Conservation (phyloP, 2,888 invertebrate genomes). For the Halictus ligatus region DNA sequence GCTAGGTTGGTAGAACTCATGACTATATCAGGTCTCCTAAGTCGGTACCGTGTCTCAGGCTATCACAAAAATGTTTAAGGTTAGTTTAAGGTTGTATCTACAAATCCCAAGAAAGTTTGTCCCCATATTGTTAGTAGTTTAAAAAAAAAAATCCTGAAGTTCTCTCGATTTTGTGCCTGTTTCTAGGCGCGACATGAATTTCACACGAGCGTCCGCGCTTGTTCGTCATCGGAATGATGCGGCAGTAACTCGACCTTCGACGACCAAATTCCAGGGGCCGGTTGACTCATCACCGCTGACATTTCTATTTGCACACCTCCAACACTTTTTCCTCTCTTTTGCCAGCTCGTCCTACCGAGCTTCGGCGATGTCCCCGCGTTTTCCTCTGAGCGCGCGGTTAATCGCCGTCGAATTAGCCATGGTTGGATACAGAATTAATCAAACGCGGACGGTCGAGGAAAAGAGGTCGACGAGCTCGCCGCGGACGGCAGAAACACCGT, state of each 20-base stretch:
- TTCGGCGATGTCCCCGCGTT: neutral
- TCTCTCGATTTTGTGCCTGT: neutral
- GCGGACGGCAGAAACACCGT: neutral
- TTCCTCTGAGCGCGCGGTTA: constrained; percentile 46
- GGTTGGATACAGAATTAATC: constrained; percentile 67
- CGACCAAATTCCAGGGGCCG: neutral
- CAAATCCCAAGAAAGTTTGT: too few relatives aligned
- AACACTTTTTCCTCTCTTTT: neutral
- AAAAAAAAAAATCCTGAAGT: too few relatives aligned
- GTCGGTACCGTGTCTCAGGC: too few relatives aligned
- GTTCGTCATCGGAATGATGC: neutral
- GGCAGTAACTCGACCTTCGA: neutral
- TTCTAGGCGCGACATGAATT: neutral
- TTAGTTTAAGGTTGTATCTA: too few relatives aligned
- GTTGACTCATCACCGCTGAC: constrained; percentile 36
- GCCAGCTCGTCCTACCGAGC: neutral
- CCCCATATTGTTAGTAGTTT: too few relatives aligned
- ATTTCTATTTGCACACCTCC: constrained; percentile 37
- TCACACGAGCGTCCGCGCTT: too few relatives aligned
- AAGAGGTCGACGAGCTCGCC: neutral
- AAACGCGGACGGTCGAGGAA: constrained; percentile 52
- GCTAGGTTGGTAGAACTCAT: too few relatives aligned
- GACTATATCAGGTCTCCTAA: too few relatives aligned
- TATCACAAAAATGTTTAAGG: too few relatives aligned
- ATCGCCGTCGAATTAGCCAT: constrained; percentile 61